phyloP scores from a whole-genome alignment of 2,113 vertebrate genomes.

The Suncus etruscus region DNA sequence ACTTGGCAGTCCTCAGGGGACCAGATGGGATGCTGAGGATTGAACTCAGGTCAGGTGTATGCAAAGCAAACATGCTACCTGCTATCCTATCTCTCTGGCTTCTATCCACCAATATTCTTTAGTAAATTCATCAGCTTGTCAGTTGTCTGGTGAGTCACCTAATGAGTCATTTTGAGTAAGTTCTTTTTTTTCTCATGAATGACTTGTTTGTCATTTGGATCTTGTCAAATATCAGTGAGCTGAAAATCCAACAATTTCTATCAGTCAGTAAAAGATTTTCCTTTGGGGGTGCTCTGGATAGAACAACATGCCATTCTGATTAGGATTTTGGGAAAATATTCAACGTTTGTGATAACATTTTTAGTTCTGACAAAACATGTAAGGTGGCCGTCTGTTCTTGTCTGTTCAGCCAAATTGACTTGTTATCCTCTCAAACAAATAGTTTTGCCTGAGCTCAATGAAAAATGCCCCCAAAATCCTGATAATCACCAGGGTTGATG shows the following conservation, averaged over 20 bases:
- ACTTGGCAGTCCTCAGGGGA: too few species aligned
- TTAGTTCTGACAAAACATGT: neutral
- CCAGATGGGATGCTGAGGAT: too few species aligned
- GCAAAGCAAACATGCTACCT: too few species aligned
- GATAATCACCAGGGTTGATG: neutral
- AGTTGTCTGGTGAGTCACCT: neutral
- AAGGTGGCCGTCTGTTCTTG: neutral
- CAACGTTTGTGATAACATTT: neutral
- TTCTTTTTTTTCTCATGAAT: neutral
- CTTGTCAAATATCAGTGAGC: neutral
- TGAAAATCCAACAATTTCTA: neutral
- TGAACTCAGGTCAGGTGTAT: too few species aligned
- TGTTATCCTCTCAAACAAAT: too few species aligned
- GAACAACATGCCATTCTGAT: neutral
- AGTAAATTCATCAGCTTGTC: neutral
- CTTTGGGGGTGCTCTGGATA: neutral
- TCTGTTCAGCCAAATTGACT: neutral
- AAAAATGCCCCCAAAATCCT: neutral
- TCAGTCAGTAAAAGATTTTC: neutral
- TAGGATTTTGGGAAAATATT: neutral
- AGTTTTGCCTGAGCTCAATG: neutral
- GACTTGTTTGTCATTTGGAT: neutral
- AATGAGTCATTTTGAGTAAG: neutral
- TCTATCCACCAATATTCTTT: neutral
- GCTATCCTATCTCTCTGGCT: too few species aligned